Evolutionary conservation across 2,888 invertebrate species (phyloP).

Genomic region (Ethmia dodecea): DNA sequence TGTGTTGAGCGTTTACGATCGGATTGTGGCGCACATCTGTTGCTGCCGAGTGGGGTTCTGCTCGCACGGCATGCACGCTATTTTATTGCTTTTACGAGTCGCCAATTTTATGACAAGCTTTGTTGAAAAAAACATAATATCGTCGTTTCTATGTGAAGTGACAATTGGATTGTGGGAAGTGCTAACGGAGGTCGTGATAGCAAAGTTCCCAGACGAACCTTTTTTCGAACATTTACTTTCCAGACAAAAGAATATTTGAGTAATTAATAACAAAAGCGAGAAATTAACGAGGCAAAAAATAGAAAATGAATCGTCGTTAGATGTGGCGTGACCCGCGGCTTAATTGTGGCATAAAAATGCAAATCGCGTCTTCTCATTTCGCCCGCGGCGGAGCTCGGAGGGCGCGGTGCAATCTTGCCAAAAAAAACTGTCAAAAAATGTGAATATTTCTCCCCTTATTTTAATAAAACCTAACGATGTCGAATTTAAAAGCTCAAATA

Average conservation of each 20-base stretch:
- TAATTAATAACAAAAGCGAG: slow-evolving; percentile 7
- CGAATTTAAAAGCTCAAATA: slow-evolving; percentile 1
- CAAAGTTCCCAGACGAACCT: not conserved
- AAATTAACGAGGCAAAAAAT: slow-evolving; percentile 25
- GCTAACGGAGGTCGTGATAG: no score
- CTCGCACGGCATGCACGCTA: not conserved
- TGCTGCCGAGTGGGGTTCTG: no score
- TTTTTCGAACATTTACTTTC: slow-evolving; percentile 1
- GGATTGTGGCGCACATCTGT: slow-evolving; percentile 23
- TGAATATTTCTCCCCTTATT: slow-evolving; percentile 1
- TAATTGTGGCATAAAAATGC: slow-evolving; percentile 44
- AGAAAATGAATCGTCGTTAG: slow-evolving; percentile 23
- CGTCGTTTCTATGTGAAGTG: no score
- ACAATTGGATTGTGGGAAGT: no score
- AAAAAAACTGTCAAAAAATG: slow-evolving; percentile 2
- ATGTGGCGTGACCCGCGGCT: slow-evolving; percentile 15
- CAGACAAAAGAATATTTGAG: slow-evolving; percentile 5
- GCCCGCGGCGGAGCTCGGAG: not conserved
- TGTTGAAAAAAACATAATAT: no score
- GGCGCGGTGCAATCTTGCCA: not conserved
- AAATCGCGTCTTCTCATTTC: slow-evolving; percentile 27
- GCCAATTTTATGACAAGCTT: no score
- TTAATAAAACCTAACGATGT: slow-evolving; percentile 4
- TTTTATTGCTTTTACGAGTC: not conserved
- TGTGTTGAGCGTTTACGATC: slow-evolving; percentile 15